These are phyloP conservation scores for Spisula subtruncata DNA, from an alignment of 2,888 invertebrate species.

Conservation along the genomic window DNA sequence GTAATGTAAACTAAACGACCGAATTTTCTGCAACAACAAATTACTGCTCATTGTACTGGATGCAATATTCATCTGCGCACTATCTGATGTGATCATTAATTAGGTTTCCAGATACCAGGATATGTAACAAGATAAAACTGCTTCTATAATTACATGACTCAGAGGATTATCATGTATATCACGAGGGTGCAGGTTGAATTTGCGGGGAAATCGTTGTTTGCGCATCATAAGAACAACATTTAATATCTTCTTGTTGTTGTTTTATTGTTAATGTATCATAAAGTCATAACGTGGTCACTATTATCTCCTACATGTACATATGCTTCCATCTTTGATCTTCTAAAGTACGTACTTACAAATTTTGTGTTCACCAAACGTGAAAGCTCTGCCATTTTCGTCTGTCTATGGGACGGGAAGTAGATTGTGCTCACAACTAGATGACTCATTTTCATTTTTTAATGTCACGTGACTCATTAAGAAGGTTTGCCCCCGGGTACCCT, in stretches of 20 bases:
- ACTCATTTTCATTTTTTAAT: background rate
- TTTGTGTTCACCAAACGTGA: too few relatives aligned
- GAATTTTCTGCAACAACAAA: background rate
- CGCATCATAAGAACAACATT: conserved; percentile 25
- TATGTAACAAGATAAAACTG: background rate
- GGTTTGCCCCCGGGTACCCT: too few relatives aligned
- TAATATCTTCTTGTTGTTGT: background rate
- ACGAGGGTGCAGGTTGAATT: background rate
- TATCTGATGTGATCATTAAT: background rate
- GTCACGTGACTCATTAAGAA: too few relatives aligned
- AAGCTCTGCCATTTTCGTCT: too few relatives aligned
- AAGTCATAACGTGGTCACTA: too few relatives aligned
- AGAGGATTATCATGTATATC: background rate
- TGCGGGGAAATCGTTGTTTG: background rate
- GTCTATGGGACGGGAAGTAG: too few relatives aligned
- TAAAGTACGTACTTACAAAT: too few relatives aligned
- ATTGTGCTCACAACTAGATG: background rate
- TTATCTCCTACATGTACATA: too few relatives aligned
- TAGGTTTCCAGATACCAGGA: conserved; percentile 6
- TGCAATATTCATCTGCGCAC: background rate
- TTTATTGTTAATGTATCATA: background rate
- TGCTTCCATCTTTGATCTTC: background rate
- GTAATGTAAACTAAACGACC: too few relatives aligned
- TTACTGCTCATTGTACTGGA: background rate
- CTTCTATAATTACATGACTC: conserved; percentile 5